These are phyloP conservation scores for Microdon myrmicae DNA, from an alignment of 2,888 invertebrate genomes.

Conservation along the genomic window DNA sequence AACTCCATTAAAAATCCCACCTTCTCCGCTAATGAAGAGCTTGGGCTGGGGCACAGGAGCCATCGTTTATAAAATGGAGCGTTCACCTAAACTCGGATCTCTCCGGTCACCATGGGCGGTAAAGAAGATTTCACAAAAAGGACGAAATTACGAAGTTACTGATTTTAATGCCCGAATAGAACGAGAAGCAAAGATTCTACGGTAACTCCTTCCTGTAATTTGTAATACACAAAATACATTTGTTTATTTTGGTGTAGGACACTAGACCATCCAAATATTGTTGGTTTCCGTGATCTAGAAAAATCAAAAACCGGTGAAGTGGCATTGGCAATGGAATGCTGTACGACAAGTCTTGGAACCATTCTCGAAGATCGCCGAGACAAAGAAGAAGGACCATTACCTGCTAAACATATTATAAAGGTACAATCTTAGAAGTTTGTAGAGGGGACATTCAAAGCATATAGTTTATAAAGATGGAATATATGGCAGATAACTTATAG, in stretches of 20 bases:
- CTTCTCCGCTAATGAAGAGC: conserved; percentile 77
- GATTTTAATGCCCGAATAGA: conserved; percentile 70
- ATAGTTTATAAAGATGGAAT: no score
- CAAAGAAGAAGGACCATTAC: conserved; percentile 70
- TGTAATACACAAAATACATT: not conserved
- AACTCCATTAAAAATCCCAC: conserved; percentile 71
- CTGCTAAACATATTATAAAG: conserved; percentile 73
- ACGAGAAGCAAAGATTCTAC: conserved; percentile 78
- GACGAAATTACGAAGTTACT: conserved; percentile 54
- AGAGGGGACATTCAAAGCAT: conserved; percentile 14
- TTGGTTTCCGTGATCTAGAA: conserved; percentile 76
- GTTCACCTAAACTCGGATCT: conserved; percentile 76
- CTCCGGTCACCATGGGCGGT: conserved; percentile 87
- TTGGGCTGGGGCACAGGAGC: conserved; percentile 85
- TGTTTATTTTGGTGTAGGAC: conserved; percentile 58
- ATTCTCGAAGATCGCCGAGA: conserved; percentile 77
- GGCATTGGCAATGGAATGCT: conserved; percentile 83
- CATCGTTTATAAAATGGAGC: conserved; percentile 78
- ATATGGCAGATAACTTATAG: no score
- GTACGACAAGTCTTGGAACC: conserved; percentile 77
- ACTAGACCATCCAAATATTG: conserved; percentile 83
- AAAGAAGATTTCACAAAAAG: conserved; percentile 74
- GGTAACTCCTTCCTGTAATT: conserved; percentile 60
- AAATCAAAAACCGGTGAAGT: conserved; percentile 63
- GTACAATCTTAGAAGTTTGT: no score